Percentiles rank a stretch among this genome's conserved stretches.
Evolutionary conservation across 2,113 vertebrate genomes (phyloP).

Genomic region (Pipra filicauda): DNA sequence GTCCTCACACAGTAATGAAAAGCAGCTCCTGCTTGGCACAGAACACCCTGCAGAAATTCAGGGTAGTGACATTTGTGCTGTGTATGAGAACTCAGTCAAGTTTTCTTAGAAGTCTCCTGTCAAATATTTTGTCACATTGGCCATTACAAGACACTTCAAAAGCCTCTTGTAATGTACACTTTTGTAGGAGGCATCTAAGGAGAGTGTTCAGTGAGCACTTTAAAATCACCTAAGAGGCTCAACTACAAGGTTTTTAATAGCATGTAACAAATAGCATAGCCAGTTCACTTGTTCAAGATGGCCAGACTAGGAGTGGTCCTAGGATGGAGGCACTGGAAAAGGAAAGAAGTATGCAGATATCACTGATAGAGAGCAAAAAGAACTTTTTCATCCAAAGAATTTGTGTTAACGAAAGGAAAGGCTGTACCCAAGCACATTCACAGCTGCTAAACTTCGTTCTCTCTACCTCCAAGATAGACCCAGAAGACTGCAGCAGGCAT

Average conservation of each 20-base stretch:
- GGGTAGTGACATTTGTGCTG: background rate
- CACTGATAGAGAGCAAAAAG: background rate
- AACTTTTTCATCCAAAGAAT: background rate
- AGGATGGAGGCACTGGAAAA: background rate
- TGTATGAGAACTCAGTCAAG: background rate
- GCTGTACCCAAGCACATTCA: background rate
- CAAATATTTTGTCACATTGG: background rate
- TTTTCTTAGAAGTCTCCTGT: background rate
- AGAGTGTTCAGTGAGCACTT: background rate
- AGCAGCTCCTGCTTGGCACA: background rate
- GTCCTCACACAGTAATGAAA: background rate
- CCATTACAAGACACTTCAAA: background rate
- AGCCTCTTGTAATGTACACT: accelerated
- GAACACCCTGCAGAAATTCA: background rate
- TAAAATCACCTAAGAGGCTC: background rate
- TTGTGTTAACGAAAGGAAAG: background rate
- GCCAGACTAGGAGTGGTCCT: background rate
- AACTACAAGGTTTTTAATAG: background rate
- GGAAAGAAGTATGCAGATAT: background rate
- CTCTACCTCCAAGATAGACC: background rate
- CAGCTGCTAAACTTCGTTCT: background rate
- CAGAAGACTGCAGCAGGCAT: background rate
- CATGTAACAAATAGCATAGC: background rate
- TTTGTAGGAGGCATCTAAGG: background rate
- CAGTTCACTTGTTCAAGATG: background rate